Percentiles rank a stretch among this genome's conserved stretches.
Conservation (phyloP, 2,797 vertebrate species). For the Lemur catta region DNA sequence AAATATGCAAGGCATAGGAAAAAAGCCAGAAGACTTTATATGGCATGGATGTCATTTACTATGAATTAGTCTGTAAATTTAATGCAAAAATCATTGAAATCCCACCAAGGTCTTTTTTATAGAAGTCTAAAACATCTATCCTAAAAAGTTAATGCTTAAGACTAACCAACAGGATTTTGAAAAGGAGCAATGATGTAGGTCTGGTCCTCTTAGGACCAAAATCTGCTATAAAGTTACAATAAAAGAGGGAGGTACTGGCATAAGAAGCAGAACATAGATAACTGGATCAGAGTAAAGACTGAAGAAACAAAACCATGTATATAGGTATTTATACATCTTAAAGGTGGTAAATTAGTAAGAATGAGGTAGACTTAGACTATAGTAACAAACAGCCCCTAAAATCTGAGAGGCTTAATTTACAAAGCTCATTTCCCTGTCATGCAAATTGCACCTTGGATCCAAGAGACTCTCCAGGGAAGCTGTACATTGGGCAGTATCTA, state of each 20-base stretch:
- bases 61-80: neutral
- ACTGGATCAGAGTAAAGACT: neutral
- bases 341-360: neutral
- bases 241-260: neutral
- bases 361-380: neutral
- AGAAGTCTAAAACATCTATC: neutral
- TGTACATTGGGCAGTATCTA: neutral
- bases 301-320: neutral
- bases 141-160: neutral
- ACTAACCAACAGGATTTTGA: neutral
- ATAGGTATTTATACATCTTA: neutral
- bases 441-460: neutral
- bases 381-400: neutral
- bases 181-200: neutral
- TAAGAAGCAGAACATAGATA: neutral
- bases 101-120: neutral
- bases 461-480: neutral
- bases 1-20: neutral
- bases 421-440: neutral
- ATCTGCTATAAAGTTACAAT: neutral
- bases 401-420: neutral
- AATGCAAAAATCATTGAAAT: neutral
- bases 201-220: neutral
- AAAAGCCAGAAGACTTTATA: neutral
- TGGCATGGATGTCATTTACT: neutral